Base-by-base conservation (phyloP, 1,140 invertebrate species). In the Popillia japonica region DNA sequence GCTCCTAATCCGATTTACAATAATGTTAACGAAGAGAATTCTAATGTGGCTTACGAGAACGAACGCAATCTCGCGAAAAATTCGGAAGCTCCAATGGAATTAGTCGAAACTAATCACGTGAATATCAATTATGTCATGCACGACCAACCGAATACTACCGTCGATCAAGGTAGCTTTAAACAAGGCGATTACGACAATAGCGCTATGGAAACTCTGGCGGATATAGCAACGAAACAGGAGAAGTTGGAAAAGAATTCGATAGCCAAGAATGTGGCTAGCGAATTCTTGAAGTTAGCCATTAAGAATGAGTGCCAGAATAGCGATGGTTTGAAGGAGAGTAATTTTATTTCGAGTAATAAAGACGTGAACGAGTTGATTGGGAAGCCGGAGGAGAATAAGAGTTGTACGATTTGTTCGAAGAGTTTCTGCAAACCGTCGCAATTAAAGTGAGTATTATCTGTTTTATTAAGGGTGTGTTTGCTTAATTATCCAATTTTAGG, bases 391-490 rank as follows among this genome's bases (percentile, higher is more conserved):
- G 86, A 86, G 55, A 86, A 85, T 77, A 86, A 86, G 78, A 86
- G 82, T 79, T 99, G 97, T 86, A 90, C 90, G 72, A 93, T 98
- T 81, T 99, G 97, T 88, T 92, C 94, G 77, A 98, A 98, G 88
- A 92, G 93, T 78, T 99, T 99, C 87, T 93, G 92, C 75, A 96
- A 96, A 87, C 93, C 95, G 72, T 94, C 95, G 83, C 96, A 98
- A 86, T 88, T 99, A 79, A 91, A 93, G 85, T 85, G 79, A 81
- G 80, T 79, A 55, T 48, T 20, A 48, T 41, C n/a, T n/a, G n/a
- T 20, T 17, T 48, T 48, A 23, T 48, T 44, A 7, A 42, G 2
- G 3, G 44, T 48, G n/a, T n/a, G n/a, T 14, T 42, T 42, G 20
- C 3, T 73, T 59, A 17, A 7, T 40, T 73, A n/a, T 17, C 40